Base-by-base conservation (phyloP, 2,113 vertebrate genomes). In the Ammodytes marinus region DNA sequence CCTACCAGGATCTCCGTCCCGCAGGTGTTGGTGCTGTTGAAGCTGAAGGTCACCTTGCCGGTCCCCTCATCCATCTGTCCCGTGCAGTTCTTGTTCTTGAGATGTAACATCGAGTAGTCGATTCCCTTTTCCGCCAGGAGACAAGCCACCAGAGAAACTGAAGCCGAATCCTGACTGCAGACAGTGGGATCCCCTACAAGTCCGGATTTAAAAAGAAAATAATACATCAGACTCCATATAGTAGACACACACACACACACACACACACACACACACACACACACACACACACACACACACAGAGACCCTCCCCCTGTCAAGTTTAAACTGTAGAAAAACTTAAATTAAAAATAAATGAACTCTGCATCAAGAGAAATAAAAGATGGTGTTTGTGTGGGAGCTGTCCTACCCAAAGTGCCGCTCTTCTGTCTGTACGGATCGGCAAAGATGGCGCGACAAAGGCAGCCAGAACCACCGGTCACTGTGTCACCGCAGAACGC, bases 1-100 rank as follows among this genome's bases (percentile, higher is more conserved):
- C 1, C 13, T 39, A 61, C 59, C 39, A 4, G 2, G 39, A 61
- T 42, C 59, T 9, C 43, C 2, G 66, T 43, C 5, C 80, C 80
- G n/a, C 80, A 82, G 43, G 7, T 0, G 5, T 43, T 58, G 45
- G 4, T 39, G 27, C 6, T 43, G 10, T 70, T 8, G 37, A 76
- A 82, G 17, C 4, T 40, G 39, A 82, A 82, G 35, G 50, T 82
- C 49, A 82, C 49, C 58, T 43, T 71, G 59, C 58, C 49, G 14
- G 37, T 42, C 13, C 39, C 3, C 1, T 65, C 9, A 6, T 82
- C 37, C 66, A 64, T 1, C 45, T 6, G 27, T 5, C 80, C 73
- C 15, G 0, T 63, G 45, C 80, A 76, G 52, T 4, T 65, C 3
- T 8, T 6, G 15, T 82, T 43, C 1, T 76, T 70, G 1, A 80